Percentiles rank a stretch among this genome's conserved stretches.
These are phyloP conservation scores for Leptosomus discolor DNA, from an alignment of 2,113 vertebrate species.

Conservation along the genomic window DNA sequence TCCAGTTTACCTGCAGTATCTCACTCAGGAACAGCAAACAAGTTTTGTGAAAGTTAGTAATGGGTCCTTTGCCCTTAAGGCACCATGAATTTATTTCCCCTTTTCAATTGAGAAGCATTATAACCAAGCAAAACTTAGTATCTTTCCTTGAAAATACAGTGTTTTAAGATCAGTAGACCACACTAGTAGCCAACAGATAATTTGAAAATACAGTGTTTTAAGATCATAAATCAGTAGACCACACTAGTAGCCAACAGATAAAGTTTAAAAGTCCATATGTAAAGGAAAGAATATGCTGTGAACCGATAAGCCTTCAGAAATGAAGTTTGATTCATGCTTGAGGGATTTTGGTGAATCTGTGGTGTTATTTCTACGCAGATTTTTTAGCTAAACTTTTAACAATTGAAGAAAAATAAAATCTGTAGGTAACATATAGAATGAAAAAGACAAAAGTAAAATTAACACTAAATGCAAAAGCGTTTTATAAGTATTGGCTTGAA, in stretches of 20 bases:
- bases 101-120: background rate
- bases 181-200: background rate
- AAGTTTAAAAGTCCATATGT: background rate
- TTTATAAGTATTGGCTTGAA: background rate
- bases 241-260: background rate
- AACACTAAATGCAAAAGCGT: background rate
- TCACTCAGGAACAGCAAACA: background rate
- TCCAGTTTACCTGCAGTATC: background rate
- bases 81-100: background rate
- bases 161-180: background rate
- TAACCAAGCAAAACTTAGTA: background rate
- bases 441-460: background rate
- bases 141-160: background rate
- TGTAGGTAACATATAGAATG: background rate
- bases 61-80: background rate
- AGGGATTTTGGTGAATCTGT: background rate
- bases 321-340: background rate
- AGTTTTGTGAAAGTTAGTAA: background rate
- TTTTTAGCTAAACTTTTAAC: background rate
- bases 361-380: background rate
- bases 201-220: too few species aligned
- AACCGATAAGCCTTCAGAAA: background rate
- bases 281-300: background rate
- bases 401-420: background rate
- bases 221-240: background rate